phyloP scores from a whole-genome alignment of 2,797 vertebrate species.

The Steatocranus sp. region DNA sequence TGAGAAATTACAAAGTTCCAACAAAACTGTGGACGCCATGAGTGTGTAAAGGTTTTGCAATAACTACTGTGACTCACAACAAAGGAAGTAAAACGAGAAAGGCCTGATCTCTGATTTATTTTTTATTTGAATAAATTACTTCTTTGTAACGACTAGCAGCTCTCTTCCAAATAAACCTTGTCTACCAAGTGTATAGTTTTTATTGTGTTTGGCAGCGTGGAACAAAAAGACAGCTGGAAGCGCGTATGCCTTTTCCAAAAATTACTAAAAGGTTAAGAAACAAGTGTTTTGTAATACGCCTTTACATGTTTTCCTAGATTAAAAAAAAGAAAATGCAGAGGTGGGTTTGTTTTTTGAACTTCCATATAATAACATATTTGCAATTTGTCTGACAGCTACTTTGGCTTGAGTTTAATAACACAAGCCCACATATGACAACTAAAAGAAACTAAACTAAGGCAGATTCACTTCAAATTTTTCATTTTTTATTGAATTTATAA shows the following conservation, averaged over 20 bases:
- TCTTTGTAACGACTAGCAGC: background rate
- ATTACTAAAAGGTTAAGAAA: background rate
- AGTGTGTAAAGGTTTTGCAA: background rate
- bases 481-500: background rate
- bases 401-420: background rate
- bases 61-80: background rate
- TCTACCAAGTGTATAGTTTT: background rate
- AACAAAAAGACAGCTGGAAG: background rate
- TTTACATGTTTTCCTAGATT: background rate
- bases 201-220: background rate
- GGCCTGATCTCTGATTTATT: background rate
- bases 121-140: background rate
- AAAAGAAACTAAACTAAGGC: background rate
- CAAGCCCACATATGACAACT: background rate
- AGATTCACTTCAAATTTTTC: background rate
- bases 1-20: background rate
- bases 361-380: background rate
- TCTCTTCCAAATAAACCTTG: background rate
- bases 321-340: background rate
- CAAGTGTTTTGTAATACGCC: background rate
- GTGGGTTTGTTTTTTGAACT: background rate
- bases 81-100: background rate
- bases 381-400: background rate
- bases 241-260: background rate
- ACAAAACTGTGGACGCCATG: background rate